These are phyloP conservation scores for Poeciliopsis paucimaculata DNA, from an alignment of 2,797 vertebrate genomes.

Conservation along the genomic window DNA sequence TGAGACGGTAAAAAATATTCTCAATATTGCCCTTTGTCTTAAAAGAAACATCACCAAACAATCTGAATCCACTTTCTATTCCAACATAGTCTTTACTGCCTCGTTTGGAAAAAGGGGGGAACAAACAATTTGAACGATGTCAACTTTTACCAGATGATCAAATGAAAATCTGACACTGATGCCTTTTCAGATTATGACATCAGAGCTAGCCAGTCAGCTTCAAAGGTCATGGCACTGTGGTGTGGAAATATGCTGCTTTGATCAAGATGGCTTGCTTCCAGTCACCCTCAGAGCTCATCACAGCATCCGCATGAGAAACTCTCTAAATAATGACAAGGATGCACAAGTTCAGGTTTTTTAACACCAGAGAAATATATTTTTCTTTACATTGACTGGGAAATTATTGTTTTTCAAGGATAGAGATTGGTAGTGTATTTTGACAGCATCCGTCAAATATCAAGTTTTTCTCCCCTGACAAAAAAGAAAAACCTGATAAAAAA, in stretches of 20 bases:
- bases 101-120: neutral
- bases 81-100: slow-evolving; percentile 4
- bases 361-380: neutral
- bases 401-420: neutral
- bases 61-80: slow-evolving; percentile 11
- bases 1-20: slow-evolving; percentile 6
- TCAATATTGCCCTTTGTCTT: neutral
- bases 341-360: neutral
- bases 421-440: neutral
- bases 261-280: slow-evolving; percentile 16
- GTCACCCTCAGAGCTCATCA: slow-evolving; percentile 9
- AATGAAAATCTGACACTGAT: slow-evolving; percentile 13
- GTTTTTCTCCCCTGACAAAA: neutral
- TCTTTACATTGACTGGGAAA: neutral
- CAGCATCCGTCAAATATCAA: no score
- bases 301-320: slow-evolving; percentile 6
- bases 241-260: slow-evolving; percentile 8
- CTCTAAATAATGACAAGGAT: slow-evolving; percentile 12
- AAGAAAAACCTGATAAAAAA: neutral
- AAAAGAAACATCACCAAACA: slow-evolving; percentile 3
- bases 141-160: neutral
- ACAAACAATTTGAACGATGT: neutral
- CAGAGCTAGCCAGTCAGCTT: neutral
- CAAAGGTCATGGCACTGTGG: slow-evolving; percentile 11
- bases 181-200: slow-evolving; percentile 11